Evolutionary conservation across 2,113 vertebrate genomes (phyloP).

Genomic region (Peromyscus maniculatus): DNA sequence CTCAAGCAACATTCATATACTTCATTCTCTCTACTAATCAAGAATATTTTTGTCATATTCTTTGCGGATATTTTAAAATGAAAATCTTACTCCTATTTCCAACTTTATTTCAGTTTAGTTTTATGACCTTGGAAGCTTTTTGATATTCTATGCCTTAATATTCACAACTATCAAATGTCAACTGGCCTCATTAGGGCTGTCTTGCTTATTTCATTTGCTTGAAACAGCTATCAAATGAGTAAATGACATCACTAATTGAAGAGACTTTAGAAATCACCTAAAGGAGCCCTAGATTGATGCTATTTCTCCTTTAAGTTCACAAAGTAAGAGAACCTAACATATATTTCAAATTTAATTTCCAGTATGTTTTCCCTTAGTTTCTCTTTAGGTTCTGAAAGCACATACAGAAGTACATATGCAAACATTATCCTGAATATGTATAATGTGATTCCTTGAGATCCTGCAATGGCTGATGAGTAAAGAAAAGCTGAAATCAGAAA

Average conservation of each 20-base stretch:
- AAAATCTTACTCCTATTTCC: background rate
- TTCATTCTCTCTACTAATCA: background rate
- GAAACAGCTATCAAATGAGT: background rate
- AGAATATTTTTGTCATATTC: background rate
- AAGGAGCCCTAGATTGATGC: background rate
- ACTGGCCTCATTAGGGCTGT: background rate
- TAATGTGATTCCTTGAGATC: background rate
- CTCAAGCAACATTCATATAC: background rate
- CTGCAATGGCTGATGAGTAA: background rate
- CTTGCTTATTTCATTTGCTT: background rate
- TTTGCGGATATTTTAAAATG: slow-evolving; percentile 16
- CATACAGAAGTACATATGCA: background rate
- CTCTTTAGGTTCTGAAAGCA: slow-evolving; percentile 7
- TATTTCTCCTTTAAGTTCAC: background rate
- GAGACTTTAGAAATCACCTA: background rate
- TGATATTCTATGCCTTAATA: background rate
- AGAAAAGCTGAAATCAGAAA: background rate
- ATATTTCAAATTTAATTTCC: slow-evolving; percentile 37
- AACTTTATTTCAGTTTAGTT: background rate
- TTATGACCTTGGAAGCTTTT: background rate
- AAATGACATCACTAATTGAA: background rate
- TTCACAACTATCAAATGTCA: background rate
- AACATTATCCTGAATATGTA: background rate
- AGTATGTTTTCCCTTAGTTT: background rate
- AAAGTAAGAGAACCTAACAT: background rate